Conservation (phyloP, 2,113 vertebrate species). For the Psittacus erithacus region DNA sequence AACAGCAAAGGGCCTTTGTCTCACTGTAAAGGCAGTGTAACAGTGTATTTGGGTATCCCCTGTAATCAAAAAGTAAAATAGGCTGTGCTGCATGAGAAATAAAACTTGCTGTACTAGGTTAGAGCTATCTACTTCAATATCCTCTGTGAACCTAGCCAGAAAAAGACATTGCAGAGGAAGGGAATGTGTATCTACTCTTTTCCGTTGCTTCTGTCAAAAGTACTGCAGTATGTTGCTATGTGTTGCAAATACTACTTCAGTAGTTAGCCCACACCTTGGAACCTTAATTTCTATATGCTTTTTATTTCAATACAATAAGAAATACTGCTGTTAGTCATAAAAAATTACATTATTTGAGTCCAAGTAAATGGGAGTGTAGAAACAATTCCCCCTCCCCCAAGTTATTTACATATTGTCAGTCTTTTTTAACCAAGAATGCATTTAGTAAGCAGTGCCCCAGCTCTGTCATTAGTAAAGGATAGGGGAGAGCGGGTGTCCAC, state of each 20-base stretch:
- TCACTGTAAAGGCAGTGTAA: neutral
- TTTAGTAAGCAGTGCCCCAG: neutral
- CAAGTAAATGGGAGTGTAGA: neutral
- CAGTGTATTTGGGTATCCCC: neutral
- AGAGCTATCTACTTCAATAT: neutral
- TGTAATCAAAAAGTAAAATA: neutral
- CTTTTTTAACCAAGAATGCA: neutral
- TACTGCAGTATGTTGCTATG: neutral
- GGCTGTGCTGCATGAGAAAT: neutral
- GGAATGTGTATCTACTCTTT: neutral
- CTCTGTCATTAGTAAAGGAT: neutral
- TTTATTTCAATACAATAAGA: neutral
- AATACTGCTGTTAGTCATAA: neutral
- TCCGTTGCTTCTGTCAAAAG: neutral
- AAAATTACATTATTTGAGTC: neutral
- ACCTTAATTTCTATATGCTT: neutral
- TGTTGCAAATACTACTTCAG: neutral
- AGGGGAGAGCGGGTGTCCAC: neutral
- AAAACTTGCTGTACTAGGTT: neutral
- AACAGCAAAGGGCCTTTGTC: neutral
- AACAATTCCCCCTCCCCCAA: neutral
- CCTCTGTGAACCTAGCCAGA: neutral
- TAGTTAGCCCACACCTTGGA: neutral
- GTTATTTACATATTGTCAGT: neutral
- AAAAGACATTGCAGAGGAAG: neutral